These are phyloP conservation scores for Betta splendens DNA, from an alignment of 2,797 vertebrate genomes.

Conservation along the genomic window DNA sequence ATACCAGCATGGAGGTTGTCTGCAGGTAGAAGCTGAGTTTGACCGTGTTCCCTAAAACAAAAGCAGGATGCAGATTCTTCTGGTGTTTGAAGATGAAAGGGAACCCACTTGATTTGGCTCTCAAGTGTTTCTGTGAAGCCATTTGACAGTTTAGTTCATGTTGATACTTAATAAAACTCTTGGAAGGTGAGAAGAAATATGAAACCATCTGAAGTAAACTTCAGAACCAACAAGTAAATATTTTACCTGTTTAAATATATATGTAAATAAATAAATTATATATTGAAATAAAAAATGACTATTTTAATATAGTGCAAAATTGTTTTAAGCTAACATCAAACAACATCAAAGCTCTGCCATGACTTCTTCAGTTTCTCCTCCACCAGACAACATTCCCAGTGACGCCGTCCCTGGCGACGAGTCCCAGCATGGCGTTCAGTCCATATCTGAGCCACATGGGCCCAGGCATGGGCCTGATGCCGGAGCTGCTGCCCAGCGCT, in stretches of 20 bases:
- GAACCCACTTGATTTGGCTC: not conserved
- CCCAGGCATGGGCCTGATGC: conserved; percentile 92
- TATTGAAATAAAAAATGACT: not conserved
- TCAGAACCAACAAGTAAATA: not conserved
- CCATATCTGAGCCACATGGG: conserved; percentile 94
- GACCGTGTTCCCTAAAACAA: not conserved
- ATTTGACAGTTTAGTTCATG: not conserved
- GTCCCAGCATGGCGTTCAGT: conserved; percentile 92
- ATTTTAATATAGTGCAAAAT: no score
- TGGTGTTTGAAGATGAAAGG: not conserved
- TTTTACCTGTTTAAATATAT: not conserved
- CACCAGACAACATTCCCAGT: conserved; percentile 91
- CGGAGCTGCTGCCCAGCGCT: conserved; percentile 92
- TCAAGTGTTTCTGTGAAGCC: not conserved
- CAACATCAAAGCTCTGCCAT: conserved; percentile 18
- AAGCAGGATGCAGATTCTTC: not conserved
- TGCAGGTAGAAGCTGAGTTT: not conserved
- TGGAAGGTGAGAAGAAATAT: no score
- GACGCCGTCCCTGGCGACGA: conserved; percentile 88
- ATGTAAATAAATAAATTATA: not conserved
- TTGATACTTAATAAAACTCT: no score
- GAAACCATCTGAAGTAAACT: not conserved
- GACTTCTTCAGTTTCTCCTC: conserved; percentile 23
- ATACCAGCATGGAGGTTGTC: not conserved
- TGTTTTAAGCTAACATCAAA: no score